These are phyloP conservation scores for Apantesis nais DNA, from an alignment of 2,888 invertebrate genomes.

Conservation along the genomic window DNA sequence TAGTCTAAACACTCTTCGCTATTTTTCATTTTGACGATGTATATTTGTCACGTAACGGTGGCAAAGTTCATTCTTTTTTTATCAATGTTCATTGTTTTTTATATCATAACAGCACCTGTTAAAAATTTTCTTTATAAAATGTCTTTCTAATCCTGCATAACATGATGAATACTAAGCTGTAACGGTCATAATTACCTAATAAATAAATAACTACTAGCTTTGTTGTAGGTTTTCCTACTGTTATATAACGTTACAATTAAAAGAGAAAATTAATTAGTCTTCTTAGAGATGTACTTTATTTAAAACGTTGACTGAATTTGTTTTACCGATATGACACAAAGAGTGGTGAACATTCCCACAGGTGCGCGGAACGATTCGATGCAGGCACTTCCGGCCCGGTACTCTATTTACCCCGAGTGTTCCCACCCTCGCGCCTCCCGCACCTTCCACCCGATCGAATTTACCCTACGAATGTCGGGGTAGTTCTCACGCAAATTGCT, in stretches of 20 bases:
- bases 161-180: slow-evolving; percentile 40
- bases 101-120: slow-evolving; percentile 62
- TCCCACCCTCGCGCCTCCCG: slow-evolving; percentile 55
- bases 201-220: slow-evolving; percentile 24
- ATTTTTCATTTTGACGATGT: slow-evolving; percentile 80
- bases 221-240: background rate
- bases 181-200: slow-evolving; percentile 21
- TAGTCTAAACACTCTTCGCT: slow-evolving; percentile 83
- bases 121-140: slow-evolving; percentile 33
- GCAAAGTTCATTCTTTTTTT: slow-evolving; percentile 62
- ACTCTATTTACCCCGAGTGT: slow-evolving; percentile 70
- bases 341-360: slow-evolving; percentile 77
- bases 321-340: slow-evolving; percentile 63
- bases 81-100: slow-evolving; percentile 62
- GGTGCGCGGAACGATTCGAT: slow-evolving; percentile 77
- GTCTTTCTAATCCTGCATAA: background rate
- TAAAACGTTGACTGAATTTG: slow-evolving; percentile 20
- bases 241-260: slow-evolving; percentile 36
- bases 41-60: slow-evolving; percentile 72
- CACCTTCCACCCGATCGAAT: slow-evolving; percentile 46
- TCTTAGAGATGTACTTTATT: slow-evolving; percentile 34
- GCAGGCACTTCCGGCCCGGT: slow-evolving; percentile 78
- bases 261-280: slow-evolving; percentile 39
- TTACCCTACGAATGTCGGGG: slow-evolving; percentile 47
- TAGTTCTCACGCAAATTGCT: slow-evolving; percentile 77